phyloP scores from a whole-genome alignment of 2,797 vertebrate genomes.

The Gallinago nigripennis region DNA sequence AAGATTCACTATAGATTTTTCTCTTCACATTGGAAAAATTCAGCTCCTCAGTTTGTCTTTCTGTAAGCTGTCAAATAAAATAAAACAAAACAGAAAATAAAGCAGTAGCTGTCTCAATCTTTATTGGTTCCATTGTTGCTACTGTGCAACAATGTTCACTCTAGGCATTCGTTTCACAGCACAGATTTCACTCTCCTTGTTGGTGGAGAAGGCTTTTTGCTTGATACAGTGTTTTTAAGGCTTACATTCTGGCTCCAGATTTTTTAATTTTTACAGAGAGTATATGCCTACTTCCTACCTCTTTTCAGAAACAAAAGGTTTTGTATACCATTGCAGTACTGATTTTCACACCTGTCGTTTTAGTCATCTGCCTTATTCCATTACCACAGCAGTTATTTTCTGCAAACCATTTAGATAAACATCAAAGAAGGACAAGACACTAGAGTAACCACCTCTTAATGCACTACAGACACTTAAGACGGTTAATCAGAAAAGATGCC shows the following conservation, averaged over 20 bases:
- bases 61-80: neutral
- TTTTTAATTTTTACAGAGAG: fast-evolving
- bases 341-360: neutral
- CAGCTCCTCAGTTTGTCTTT: neutral
- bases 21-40: neutral
- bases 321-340: neutral
- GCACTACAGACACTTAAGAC: neutral
- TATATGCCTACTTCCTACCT: neutral
- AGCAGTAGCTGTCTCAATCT: fast-evolving
- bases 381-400: neutral
- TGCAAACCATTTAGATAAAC: neutral
- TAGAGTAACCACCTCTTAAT: neutral
- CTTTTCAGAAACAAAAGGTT: neutral
- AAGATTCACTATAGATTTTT: neutral
- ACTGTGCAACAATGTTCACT: neutral
- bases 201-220: neutral
- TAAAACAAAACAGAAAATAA: neutral
- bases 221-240: neutral
- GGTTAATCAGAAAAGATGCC: neutral
- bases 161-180: neutral
- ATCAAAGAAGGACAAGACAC: neutral
- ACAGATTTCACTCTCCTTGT: fast-evolving
- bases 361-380: neutral
- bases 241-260: neutral
- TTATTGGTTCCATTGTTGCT: neutral